A percentile compares a stretch with the other conserved stretches of the same genome.
Conservation (phyloP, 2,888 invertebrate species). For the Polyommatus icarus region DNA sequence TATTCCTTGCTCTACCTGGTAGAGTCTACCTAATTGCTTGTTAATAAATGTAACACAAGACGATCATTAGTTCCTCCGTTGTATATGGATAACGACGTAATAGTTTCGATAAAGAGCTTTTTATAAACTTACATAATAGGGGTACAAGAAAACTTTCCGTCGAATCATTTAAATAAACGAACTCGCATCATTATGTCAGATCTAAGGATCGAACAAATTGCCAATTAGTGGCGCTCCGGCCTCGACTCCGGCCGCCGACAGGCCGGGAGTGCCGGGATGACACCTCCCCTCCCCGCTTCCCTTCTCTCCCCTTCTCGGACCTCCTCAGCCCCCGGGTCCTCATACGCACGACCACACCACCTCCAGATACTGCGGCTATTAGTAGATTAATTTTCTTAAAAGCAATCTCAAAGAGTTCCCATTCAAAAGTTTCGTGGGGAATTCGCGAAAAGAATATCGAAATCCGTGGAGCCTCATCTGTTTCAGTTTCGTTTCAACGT, state of each 20-base stretch:
- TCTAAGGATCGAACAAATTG: conserved; percentile 80
- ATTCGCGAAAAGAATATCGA: conserved; percentile 65
- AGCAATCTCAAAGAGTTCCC: conserved; percentile 78
- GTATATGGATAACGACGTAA: conserved; percentile 28
- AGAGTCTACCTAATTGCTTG: background rate
- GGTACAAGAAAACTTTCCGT: conserved; percentile 65
- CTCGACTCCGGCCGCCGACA: conserved; percentile 52
- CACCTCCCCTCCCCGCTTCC: conserved; percentile 32
- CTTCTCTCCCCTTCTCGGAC: conserved; percentile 30
- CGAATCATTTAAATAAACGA: conserved; percentile 80
- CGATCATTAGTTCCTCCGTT: background rate
- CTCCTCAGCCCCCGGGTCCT: background rate
- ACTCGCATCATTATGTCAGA: conserved; percentile 78
- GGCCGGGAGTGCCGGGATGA: conserved; percentile 42
- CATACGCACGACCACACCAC: conserved; percentile 39
- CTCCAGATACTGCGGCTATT: conserved; percentile 53
- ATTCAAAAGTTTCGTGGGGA: conserved; percentile 76
- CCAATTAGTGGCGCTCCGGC: conserved; percentile 70
- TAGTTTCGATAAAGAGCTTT: conserved; percentile 43
- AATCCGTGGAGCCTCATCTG: conserved; percentile 50
- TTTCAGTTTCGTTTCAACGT: background rate
- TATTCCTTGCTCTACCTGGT: background rate
- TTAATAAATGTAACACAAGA: conserved; percentile 9
- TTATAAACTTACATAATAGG: conserved; percentile 41
- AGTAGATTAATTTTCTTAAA: conserved; percentile 79